phyloP scores from a whole-genome alignment of 2,113 vertebrate species.

The Dromas ardeola region DNA sequence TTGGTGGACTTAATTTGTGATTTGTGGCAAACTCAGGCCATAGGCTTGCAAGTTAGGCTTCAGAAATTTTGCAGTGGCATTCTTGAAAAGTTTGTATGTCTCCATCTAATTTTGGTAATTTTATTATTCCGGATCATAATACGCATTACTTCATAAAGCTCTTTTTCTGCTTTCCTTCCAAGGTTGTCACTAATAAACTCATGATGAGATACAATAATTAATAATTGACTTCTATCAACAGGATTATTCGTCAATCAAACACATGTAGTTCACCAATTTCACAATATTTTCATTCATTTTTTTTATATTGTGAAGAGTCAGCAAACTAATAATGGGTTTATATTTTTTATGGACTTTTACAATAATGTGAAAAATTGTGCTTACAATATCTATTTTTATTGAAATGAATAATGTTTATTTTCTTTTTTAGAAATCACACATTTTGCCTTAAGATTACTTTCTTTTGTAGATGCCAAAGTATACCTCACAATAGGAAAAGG shows the following conservation, averaged over 20 bases:
- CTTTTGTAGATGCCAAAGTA: conserved; percentile 27
- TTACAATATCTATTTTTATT: conserved; percentile 42
- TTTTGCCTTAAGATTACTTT: conserved; percentile 69
- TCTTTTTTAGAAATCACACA: not conserved
- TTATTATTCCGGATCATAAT: not conserved
- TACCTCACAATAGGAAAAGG: conserved; percentile 52
- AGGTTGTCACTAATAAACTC: not conserved
- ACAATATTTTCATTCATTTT: not conserved
- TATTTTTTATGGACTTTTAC: conserved; percentile 40
- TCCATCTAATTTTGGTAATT: not conserved
- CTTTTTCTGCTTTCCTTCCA: not conserved
- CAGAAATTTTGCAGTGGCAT: not conserved
- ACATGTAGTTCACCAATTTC: not conserved
- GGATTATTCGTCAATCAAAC: not conserved
- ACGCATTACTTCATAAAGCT: not conserved
- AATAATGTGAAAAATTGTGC: not conserved
- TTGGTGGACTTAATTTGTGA: not conserved
- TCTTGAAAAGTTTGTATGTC: not conserved
- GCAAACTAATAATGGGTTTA: not conserved
- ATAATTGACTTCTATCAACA: not conserved
- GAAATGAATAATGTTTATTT: conserved; percentile 10
- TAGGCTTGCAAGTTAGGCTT: not conserved
- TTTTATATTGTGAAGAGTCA: not conserved
- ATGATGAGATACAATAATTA: not conserved
- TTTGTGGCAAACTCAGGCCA: accelerated